phyloP scores from a whole-genome alignment of 2,113 vertebrate species.

The Lepisosteus osseus region DNA sequence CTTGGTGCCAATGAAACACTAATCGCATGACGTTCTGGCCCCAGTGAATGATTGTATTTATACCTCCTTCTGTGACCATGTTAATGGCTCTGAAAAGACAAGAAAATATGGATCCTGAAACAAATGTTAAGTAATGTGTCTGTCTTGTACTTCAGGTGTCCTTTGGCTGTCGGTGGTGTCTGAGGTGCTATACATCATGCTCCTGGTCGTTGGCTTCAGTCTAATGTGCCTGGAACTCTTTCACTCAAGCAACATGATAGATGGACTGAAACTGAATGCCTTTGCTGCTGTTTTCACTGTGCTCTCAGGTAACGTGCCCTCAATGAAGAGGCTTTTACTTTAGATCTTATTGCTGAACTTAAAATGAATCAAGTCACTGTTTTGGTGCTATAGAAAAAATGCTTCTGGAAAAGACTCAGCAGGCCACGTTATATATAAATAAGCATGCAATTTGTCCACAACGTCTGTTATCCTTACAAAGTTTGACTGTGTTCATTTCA shows the following conservation, averaged over 20 bases:
- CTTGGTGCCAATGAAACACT: too few relatives aligned
- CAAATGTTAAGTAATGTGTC: slow-evolving; percentile 8
- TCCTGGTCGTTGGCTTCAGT: slow-evolving; percentile 92
- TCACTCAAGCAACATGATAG: slow-evolving; percentile 93
- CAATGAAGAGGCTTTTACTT: too few relatives aligned
- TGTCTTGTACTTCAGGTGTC: slow-evolving; percentile 72
- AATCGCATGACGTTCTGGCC: too few relatives aligned
- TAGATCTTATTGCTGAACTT: too few relatives aligned
- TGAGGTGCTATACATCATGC: slow-evolving; percentile 90
- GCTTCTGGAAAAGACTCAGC: too few relatives aligned
- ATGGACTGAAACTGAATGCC: slow-evolving; percentile 95
- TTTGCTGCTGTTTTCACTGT: slow-evolving; percentile 97
- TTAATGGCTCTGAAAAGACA: too few relatives aligned
- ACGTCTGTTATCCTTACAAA: too few relatives aligned
- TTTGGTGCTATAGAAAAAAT: too few relatives aligned
- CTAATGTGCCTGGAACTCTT: slow-evolving; percentile 97
- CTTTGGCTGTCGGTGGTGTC: slow-evolving; percentile 94
- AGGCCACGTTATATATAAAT: too few relatives aligned
- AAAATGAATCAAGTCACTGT: too few relatives aligned
- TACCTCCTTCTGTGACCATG: background rate
- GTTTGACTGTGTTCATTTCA: too few relatives aligned
- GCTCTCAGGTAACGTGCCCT: slow-evolving; percentile 76
- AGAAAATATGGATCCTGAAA: slow-evolving; percentile 22
- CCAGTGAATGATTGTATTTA: background rate
- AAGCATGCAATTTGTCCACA: too few relatives aligned